Conservation (phyloP, 2,888 invertebrate genomes). For the Sicus ferrugineus region DNA sequence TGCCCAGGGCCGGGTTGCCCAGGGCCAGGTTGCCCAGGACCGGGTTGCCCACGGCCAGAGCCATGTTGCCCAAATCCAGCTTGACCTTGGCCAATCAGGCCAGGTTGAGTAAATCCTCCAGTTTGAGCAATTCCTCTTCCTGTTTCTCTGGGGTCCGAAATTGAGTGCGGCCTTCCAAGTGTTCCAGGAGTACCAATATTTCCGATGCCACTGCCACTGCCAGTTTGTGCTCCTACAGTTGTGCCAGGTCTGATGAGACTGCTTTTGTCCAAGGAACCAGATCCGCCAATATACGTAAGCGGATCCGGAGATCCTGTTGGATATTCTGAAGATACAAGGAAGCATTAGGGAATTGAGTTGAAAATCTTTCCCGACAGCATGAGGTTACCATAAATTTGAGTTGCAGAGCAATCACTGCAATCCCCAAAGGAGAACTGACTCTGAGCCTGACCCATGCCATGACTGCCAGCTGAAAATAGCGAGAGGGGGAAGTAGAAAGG, state of each 20-base stretch:
- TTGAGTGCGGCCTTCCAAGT: neutral
- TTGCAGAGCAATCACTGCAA: conserved; percentile 50
- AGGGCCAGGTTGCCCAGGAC: conserved; percentile 17
- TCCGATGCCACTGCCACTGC: conserved; percentile 19
- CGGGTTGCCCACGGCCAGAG: too few species aligned
- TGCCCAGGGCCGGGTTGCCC: conserved; percentile 19
- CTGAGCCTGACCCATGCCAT: conserved; percentile 89
- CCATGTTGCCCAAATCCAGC: too few species aligned
- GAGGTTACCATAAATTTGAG: conserved; percentile 45
- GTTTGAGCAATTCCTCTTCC: neutral
- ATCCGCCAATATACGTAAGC: conserved; percentile 43
- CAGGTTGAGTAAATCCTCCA: neutral
- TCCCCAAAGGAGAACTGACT: conserved; percentile 77
- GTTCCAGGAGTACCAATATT: neutral
- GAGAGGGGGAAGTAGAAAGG: neutral
- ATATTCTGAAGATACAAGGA: conserved; percentile 42
- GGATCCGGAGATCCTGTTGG: conserved; percentile 49
- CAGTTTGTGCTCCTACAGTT: neutral
- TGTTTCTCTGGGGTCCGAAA: neutral
- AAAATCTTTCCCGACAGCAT: neutral
- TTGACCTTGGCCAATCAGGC: neutral
- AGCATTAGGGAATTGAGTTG: neutral
- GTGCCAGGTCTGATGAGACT: neutral
- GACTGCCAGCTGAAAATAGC: conserved; percentile 72
- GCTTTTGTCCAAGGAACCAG: conserved; percentile 16